Percentiles rank a stretch among this genome's conserved stretches.
These are phyloP conservation scores for Danio tinwini DNA, from an alignment of 2,797 vertebrate genomes.

Conservation along the genomic window DNA sequence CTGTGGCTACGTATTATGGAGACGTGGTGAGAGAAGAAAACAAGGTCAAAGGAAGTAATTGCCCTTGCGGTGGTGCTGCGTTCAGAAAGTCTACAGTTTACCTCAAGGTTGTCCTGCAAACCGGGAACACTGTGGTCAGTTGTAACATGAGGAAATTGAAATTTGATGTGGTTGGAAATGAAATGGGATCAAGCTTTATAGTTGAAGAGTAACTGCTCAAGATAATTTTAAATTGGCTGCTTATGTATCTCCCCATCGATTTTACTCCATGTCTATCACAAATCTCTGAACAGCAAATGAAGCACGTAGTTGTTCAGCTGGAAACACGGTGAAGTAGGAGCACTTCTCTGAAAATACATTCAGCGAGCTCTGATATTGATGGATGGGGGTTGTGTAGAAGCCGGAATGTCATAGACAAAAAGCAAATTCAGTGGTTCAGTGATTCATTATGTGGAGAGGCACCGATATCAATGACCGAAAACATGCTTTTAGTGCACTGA, in stretches of 20 bases:
- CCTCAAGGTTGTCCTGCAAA: slow-evolving; percentile 39
- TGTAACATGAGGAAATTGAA: background rate
- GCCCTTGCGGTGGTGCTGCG: slow-evolving; percentile 11
- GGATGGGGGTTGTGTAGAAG: slow-evolving; percentile 50
- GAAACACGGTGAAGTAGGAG: slow-evolving; percentile 39
- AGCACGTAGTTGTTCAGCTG: slow-evolving; percentile 34
- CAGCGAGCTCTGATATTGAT: slow-evolving; percentile 55
- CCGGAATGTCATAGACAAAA: slow-evolving; percentile 34
- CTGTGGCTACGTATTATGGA: slow-evolving; percentile 38
- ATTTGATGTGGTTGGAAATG: background rate
- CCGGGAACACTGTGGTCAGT: background rate
- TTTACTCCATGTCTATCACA: slow-evolving; percentile 19
- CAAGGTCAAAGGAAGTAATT: slow-evolving; percentile 63
- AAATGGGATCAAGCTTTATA: slow-evolving; percentile 8
- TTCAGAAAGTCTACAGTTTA: slow-evolving; percentile 32
- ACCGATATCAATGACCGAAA: slow-evolving; percentile 23
- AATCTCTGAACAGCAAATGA: slow-evolving; percentile 31
- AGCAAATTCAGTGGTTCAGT: slow-evolving; percentile 32
- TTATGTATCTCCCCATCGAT: slow-evolving; percentile 16
- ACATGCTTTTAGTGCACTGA: background rate
- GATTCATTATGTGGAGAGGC: slow-evolving; percentile 3
- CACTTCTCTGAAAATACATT: slow-evolving; percentile 51
- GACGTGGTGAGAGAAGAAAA: slow-evolving; percentile 49
- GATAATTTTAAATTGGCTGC: slow-evolving; percentile 36
- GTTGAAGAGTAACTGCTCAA: background rate